Conservation (phyloP, 2,888 invertebrate genomes). For the Glyphotaelius pellucidus region DNA sequence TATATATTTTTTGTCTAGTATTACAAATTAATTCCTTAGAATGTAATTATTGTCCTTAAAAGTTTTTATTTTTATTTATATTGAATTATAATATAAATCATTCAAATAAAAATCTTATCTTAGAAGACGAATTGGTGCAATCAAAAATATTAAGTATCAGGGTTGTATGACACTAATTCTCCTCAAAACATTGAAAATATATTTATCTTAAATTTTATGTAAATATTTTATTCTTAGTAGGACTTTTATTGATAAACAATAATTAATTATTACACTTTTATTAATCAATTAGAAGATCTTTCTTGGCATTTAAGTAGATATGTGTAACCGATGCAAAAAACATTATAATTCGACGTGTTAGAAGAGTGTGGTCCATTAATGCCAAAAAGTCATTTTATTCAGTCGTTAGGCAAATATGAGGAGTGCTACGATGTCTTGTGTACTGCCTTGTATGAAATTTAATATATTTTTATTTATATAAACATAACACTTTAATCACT, state of each 20-base stretch:
- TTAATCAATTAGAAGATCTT: neutral
- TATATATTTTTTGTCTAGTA: neutral
- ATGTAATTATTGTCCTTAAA: neutral
- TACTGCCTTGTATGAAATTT: conserved; percentile 14
- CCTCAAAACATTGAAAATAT: conserved; percentile 10
- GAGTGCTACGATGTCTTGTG: neutral
- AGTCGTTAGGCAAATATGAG: conserved; percentile 5
- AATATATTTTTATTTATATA: neutral
- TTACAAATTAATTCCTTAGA: neutral
- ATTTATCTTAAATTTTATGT: conserved; percentile 25
- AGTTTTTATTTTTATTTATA: neutral
- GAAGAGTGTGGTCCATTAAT: conserved; percentile 31
- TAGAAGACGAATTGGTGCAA: conserved; percentile 2
- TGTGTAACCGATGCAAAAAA: conserved; percentile 4
- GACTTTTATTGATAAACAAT: neutral
- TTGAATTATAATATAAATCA: neutral
- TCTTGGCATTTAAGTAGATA: neutral
- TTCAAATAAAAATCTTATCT: neutral
- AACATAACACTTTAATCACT: neutral
- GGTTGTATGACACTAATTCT: conserved; percentile 49
- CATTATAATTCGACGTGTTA: conserved; percentile 6
- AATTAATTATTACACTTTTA: neutral
- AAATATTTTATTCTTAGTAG: conserved; percentile 29
- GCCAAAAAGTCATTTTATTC: conserved; percentile 33
- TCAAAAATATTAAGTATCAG: conserved; percentile 29